Base-by-base conservation (phyloP, 2,797 vertebrate species). In the Anas georgica region DNA sequence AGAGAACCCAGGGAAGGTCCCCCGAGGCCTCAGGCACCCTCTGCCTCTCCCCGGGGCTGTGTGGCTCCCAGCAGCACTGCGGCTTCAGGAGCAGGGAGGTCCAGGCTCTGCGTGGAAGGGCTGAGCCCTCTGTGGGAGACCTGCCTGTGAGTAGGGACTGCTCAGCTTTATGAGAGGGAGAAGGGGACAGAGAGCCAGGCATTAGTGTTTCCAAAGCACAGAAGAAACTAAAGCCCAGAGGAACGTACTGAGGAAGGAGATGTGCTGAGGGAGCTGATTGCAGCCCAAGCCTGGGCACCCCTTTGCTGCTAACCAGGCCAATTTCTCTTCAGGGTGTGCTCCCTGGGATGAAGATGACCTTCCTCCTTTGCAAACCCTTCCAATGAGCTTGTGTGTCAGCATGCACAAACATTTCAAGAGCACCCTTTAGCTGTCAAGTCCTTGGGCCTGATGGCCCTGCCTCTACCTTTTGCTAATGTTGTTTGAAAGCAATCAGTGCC, bases 71-170 rank as follows among this genome's bases (percentile, higher is more conserved):
- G 70, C 52, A 67, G 59, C 4, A 31, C 7, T 26, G n/a, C 16
- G 25, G 52, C 39, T 0, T 0, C 39, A 35, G 68, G 17, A 35
- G 21, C 28, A 39, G 69, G 20, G 48, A 59, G 21, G 28, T 78
- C 69, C 37, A 13, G n/a, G 55, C 22, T 28, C 5, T 0, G 15
- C 0, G 0, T 13, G 37, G 20, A 62, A 72, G 62, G 37, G n/a
- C 10, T 31, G 45, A 79, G 4, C 12, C 8, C 41, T 64, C 29
- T 21, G 46, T 6, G 25, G 68, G 9, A 85, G 83, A 62, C 2
- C 55, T 83, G 33, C 50, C 63, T 9, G 5, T 29, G 18, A 10
- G 52, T 12, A 72, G 41, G 54, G 22, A 5, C 17, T 29, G 43
- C 16, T 92, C 46, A 82, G 56, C 26, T 17, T 23, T 3, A 6